Percentiles rank a stretch among this genome's conserved stretches.
Conservation (phyloP, 2,888 invertebrate species). For the Uloborus plumipes region DNA sequence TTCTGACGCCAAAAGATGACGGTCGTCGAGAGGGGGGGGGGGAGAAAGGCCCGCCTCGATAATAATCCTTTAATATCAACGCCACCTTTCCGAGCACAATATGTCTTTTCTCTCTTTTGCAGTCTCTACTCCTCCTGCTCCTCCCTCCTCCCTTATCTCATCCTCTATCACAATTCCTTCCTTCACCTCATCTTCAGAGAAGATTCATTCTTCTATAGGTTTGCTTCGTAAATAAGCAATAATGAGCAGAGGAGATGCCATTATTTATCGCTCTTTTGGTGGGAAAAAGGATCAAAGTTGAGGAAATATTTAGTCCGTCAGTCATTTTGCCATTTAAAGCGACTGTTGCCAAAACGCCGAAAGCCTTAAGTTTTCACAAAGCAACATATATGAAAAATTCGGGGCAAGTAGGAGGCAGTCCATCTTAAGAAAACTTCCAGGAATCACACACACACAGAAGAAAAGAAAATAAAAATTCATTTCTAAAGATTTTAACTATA, state of each 20-base stretch:
- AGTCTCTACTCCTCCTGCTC: not conserved
- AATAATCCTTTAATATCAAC: constrained; percentile 60
- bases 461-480: no score
- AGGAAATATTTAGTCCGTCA: no score
- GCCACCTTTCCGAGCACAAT: constrained; percentile 45
- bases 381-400: no score
- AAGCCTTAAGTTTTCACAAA: no score
- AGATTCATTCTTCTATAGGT: constrained; percentile 45
- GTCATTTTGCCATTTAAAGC: no score
- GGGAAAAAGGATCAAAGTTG: not conserved
- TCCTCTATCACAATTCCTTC: constrained; percentile 21
- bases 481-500: no score
- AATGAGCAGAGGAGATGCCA: constrained; percentile 29
- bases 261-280: constrained; percentile 25
- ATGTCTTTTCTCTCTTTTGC: not conserved
- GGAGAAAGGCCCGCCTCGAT: constrained; percentile 19
- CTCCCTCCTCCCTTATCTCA: not conserved
- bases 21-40: constrained; percentile 4
- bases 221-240: constrained; percentile 56
- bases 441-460: no score
- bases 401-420: no score
- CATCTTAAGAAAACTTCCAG: no score
- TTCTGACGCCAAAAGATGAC: not conserved
- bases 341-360: no score
- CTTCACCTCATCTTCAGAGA: constrained; percentile 18